Percentiles rank a stretch among this genome's conserved stretches.
Evolutionary conservation across 2,113 vertebrate genomes (phyloP).

Genomic region (Haplochromis vanheusdeni): DNA sequence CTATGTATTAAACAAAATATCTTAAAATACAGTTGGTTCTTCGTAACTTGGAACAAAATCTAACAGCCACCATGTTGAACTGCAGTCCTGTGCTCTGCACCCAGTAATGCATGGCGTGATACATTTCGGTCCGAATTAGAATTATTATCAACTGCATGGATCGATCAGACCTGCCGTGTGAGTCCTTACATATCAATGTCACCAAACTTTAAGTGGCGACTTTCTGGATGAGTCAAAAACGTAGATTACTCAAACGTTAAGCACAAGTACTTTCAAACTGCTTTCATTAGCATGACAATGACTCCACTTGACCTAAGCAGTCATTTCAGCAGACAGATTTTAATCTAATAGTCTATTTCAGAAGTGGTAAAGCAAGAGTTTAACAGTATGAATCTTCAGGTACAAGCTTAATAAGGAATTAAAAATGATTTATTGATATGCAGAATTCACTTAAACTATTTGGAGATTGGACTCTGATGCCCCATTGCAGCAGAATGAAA

Average conservation of each 20-base stretch:
- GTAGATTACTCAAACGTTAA: not conserved
- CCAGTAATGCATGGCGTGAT: not conserved
- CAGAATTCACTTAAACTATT: not conserved
- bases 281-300: not conserved
- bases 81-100: not conserved
- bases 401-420: not conserved
- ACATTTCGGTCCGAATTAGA: not conserved
- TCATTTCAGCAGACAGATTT: not conserved
- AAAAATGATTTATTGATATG: not conserved
- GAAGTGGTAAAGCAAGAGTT: not conserved
- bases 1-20: not conserved
- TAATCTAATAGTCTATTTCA: not conserved
- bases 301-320: fast-evolving
- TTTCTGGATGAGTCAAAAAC: not conserved
- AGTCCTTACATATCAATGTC: fast-evolving
- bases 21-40: fast-evolving
- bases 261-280: not conserved
- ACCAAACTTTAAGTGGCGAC: not conserved
- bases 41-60: fast-evolving
- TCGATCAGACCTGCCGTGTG: not conserved
- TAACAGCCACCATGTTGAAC: fast-evolving
- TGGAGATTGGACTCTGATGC: not conserved
- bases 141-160: not conserved
- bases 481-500: not conserved
- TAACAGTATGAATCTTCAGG: fast-evolving